Evolutionary conservation across 2,797 vertebrate genomes (phyloP).

Genomic region (Sparus aurata): DNA sequence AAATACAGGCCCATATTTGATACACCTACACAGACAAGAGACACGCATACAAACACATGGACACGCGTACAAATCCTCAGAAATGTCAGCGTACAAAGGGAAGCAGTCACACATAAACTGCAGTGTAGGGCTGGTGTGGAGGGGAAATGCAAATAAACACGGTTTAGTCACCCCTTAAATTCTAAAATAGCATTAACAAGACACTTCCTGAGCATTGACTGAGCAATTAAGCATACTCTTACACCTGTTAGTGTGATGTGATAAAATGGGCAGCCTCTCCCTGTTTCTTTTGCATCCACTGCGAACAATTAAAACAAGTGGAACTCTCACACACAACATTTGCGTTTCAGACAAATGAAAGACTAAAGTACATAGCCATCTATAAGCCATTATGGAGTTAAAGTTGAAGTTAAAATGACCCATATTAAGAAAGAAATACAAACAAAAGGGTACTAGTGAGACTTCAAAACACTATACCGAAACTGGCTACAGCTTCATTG

Average conservation of each 20-base stretch:
- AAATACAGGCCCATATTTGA: slow-evolving; percentile 18
- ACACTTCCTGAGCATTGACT: not conserved
- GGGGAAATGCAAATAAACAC: slow-evolving; percentile 1
- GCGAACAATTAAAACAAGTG: slow-evolving; percentile 1
- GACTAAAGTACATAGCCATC: not conserved
- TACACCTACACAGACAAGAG: slow-evolving; percentile 34
- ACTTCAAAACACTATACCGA: not conserved
- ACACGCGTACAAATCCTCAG: slow-evolving; percentile 6
- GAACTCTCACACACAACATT: slow-evolving; percentile 10
- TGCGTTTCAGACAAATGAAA: not conserved
- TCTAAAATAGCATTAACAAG: not conserved
- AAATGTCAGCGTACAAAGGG: slow-evolving; percentile 18
- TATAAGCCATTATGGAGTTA: not conserved
- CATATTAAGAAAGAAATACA: not conserved
- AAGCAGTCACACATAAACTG: slow-evolving; percentile 17
- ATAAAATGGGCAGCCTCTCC: not conserved
- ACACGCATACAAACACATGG: slow-evolving; percentile 16
- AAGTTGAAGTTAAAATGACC: not conserved
- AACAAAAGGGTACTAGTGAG: not conserved
- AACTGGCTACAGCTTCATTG: slow-evolving; percentile 1
- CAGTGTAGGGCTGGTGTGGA: not conserved
- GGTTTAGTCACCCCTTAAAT: slow-evolving; percentile 9
- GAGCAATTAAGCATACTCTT: not conserved
- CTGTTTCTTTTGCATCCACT: not conserved
- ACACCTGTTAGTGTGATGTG: not conserved